Evolutionary conservation across 2,113 vertebrate species (phyloP).

Genomic region (Phalacrocorax carbo): DNA sequence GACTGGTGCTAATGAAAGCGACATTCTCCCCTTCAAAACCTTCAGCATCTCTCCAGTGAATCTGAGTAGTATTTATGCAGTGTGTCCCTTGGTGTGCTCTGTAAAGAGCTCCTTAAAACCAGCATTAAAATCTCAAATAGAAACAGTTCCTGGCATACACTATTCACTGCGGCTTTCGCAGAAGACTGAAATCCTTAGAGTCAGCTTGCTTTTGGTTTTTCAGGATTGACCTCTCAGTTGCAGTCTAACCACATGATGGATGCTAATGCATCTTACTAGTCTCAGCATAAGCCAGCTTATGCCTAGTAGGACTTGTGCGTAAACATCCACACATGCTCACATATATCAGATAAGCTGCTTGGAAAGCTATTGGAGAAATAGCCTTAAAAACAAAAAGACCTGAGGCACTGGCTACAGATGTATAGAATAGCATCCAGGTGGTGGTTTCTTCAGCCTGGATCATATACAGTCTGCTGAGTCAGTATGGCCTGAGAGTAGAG

Average conservation of each 20-base stretch:
- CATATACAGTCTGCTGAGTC: not conserved
- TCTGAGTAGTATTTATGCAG: not conserved
- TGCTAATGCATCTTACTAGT: not conserved
- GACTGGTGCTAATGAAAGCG: not conserved
- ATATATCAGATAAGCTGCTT: not conserved
- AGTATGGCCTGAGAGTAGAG: not conserved
- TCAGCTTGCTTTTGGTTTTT: not conserved
- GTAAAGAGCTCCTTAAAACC: not conserved
- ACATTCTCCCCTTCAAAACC: not conserved
- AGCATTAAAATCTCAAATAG: not conserved
- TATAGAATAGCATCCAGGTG: not conserved
- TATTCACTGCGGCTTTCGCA: not conserved
- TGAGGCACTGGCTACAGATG: not conserved
- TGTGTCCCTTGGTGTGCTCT: not conserved
- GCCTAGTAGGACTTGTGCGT: not conserved
- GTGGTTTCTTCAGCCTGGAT: not conserved
- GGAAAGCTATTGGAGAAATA: not conserved
- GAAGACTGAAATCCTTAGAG: not conserved
- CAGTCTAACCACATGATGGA: not conserved
- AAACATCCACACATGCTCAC: not conserved
- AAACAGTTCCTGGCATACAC: not conserved
- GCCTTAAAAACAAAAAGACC: not conserved
- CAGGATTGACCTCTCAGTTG: not conserved
- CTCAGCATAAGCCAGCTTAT: not conserved
- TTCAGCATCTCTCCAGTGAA: not conserved